Conservation (phyloP, 2,797 vertebrate species). For the Pangasius mekongensis region DNA sequence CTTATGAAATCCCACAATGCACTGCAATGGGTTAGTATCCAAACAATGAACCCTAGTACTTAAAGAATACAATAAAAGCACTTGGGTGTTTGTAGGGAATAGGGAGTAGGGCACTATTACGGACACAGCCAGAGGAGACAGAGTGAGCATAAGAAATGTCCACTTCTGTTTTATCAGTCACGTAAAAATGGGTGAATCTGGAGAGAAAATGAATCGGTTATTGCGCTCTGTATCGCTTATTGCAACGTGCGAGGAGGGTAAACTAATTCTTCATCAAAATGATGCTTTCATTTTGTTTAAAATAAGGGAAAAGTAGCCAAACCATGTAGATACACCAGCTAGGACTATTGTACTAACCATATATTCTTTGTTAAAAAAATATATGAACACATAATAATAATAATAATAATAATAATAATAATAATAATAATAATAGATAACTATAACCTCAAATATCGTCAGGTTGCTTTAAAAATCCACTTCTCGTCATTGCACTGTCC, state of each 20-base stretch:
- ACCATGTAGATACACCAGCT: conserved; percentile 47
- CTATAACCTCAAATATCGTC: conserved; percentile 40
- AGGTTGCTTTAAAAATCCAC: conserved; percentile 50
- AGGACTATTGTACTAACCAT: conserved; percentile 45
- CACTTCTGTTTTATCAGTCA: background rate
- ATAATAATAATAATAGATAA: conserved; percentile 45
- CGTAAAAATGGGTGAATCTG: background rate
- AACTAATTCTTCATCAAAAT: background rate
- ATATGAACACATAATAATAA: conserved; percentile 12
- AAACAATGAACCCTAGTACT: background rate
- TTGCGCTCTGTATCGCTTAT: conserved; percentile 53
- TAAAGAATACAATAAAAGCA: background rate
- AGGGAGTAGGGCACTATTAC: background rate
- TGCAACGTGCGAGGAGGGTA: conserved; percentile 45
- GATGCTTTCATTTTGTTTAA: conserved; percentile 29
- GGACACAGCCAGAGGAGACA: background rate
- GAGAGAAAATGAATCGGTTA: conserved; percentile 30
- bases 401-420: conserved; percentile 42
- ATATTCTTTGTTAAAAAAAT: conserved; percentile 43
- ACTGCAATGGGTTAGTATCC: background rate
- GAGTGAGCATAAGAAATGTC: too few species aligned
- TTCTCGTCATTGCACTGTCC: conserved; percentile 57
- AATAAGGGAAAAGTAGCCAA: conserved; percentile 33
- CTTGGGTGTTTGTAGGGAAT: background rate
- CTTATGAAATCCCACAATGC: background rate